A percentile compares a stretch with the other conserved stretches of the same genome.
Evolutionary conservation across 2,797 vertebrate genomes (phyloP).

Genomic region (Oceanodroma leucorhoa): DNA sequence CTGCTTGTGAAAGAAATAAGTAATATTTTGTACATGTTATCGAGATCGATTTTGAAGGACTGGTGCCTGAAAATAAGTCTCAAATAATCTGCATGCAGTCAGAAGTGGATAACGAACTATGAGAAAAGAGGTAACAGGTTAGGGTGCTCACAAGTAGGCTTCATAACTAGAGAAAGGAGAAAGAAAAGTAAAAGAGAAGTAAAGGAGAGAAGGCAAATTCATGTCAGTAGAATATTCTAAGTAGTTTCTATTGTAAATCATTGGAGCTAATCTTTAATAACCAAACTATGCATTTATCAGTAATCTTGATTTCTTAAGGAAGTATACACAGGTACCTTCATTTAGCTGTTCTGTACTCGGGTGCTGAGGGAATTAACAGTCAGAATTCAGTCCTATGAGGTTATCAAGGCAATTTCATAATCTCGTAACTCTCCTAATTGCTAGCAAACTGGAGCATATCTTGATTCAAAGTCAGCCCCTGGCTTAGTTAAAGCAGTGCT

Average conservation of each 20-base stretch:
- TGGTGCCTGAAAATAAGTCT: background rate
- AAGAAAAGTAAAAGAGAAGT: background rate
- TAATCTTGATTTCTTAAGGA: background rate
- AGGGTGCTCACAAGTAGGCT: background rate
- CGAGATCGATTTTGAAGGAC: background rate
- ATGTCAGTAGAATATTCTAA: background rate
- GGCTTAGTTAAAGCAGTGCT: background rate
- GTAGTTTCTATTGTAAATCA: background rate
- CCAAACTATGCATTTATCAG: background rate
- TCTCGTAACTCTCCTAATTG: background rate
- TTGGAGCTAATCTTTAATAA: background rate
- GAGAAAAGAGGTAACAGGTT: background rate
- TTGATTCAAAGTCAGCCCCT: background rate
- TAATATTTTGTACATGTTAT: background rate
- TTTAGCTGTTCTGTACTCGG: background rate
- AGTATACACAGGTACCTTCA: background rate
- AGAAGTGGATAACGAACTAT: background rate
- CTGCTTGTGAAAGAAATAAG: background rate
- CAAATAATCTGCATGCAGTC: background rate
- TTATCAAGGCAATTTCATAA: background rate
- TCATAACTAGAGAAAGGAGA: background rate
- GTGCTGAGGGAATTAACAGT: background rate
- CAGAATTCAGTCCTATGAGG: background rate
- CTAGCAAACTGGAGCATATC: background rate
- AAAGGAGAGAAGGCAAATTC: background rate